Percentiles rank a stretch among this genome's conserved stretches.
Conservation (phyloP, 2,888 invertebrate species). For the Sceliomorpha sp. region DNA sequence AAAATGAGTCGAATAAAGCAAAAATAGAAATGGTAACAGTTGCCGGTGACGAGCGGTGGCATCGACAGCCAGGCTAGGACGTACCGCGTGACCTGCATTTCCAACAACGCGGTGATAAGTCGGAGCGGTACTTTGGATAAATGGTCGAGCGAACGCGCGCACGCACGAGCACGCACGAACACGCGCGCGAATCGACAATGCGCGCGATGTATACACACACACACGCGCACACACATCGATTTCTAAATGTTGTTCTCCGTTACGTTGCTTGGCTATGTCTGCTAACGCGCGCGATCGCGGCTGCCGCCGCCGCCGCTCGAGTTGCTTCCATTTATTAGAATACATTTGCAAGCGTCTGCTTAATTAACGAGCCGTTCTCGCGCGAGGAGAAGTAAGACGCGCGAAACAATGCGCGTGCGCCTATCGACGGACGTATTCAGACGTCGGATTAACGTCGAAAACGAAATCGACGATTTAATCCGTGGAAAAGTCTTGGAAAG, state of each 20-base stretch:
- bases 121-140: conserved; percentile 19
- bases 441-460: too few relatives aligned
- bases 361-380: conserved; percentile 22
- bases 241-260: conserved; percentile 30
- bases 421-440: too few relatives aligned
- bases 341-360: conserved; percentile 15
- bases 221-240: conserved; percentile 21
- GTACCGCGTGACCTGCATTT: conserved; percentile 30
- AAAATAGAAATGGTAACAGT: too few relatives aligned
- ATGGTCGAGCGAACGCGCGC: conserved; percentile 10
- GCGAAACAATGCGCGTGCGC: conserved; percentile 9
- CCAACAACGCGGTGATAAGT: conserved; percentile 14
- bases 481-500: too few relatives aligned
- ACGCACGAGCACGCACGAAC: conserved; percentile 22
- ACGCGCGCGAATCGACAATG: conserved; percentile 21
- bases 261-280: conserved; percentile 10
- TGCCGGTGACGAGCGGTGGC: too few relatives aligned
- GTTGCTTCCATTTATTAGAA: conserved; percentile 18
- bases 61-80: not conserved
- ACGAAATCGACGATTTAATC: too few relatives aligned
- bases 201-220: too few relatives aligned
- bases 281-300: too few relatives aligned
- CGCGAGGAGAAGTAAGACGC: conserved; percentile 14
- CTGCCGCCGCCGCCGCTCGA: too few relatives aligned
- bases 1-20: too few relatives aligned